These are phyloP conservation scores for Tragelaphus buxtoni DNA, from an alignment of 2,113 vertebrate species.

Conservation along the genomic window DNA sequence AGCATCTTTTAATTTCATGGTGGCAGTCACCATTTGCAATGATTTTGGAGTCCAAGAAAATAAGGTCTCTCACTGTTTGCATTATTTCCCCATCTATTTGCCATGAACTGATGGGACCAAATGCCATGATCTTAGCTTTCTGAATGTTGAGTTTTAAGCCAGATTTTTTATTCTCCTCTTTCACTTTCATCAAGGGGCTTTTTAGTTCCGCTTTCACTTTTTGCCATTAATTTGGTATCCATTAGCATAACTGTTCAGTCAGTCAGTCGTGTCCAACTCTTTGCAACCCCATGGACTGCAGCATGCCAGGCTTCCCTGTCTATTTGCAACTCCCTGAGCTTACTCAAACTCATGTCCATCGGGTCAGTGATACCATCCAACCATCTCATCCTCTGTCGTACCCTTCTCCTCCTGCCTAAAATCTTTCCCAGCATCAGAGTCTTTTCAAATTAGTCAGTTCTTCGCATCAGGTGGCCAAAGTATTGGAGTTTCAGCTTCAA, in stretches of 20 bases:
- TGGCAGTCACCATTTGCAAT: background rate
- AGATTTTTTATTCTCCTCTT: background rate
- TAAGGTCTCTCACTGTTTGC: background rate
- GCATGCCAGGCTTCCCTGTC: background rate
- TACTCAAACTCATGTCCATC: background rate
- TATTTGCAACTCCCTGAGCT: background rate
- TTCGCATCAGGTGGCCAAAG: background rate
- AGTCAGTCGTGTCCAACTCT: background rate
- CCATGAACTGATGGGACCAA: background rate
- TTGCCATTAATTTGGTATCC: background rate
- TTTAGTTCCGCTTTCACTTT: background rate
- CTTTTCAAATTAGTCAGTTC: background rate
- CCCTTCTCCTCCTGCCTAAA: background rate
- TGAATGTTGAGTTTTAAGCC: background rate
- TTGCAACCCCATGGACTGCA: background rate
- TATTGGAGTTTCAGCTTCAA: background rate
- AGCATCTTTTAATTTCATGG: background rate
- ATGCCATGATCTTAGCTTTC: background rate
- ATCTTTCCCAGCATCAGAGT: background rate
- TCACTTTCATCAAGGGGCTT: background rate
- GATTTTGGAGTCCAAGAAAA: background rate
- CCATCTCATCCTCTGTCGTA: background rate
- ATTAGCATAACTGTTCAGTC: background rate
- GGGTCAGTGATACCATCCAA: background rate
- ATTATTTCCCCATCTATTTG: background rate